Percentiles rank a stretch among this genome's conserved stretches.
Conservation (phyloP, 2,888 invertebrate genomes). For the Orthonevra nobilis region DNA sequence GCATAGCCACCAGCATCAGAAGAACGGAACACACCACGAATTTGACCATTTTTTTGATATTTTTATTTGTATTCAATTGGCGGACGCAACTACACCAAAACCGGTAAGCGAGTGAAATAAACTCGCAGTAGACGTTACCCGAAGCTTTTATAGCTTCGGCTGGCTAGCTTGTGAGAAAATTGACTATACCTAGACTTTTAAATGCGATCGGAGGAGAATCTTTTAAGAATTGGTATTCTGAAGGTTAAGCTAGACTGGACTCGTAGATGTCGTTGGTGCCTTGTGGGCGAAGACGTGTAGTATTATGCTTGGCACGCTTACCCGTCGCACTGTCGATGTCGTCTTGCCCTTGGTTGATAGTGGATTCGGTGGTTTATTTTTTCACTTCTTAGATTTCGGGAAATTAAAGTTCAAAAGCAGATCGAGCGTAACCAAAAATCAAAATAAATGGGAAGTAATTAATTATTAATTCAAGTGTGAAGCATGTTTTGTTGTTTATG, state of each 20-base stretch:
- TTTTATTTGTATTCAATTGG: conserved; percentile 5
- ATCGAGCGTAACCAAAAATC: neutral
- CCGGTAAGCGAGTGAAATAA: conserved; percentile 52
- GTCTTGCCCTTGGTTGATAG: conserved; percentile 3
- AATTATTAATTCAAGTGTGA: conserved; percentile 25
- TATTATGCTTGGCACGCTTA: conserved; percentile 24
- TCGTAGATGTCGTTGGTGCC: conserved; percentile 12
- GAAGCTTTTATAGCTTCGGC: conserved; percentile 57
- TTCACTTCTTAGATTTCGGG: neutral
- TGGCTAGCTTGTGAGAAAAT: conserved; percentile 1
- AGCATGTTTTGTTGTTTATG: conserved; percentile 3
- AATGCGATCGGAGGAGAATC: conserved; percentile 27
- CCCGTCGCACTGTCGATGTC: conserved; percentile 9
- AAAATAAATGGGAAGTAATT: conserved; percentile 8
- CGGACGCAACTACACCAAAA: conserved; percentile 40
- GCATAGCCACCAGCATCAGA: conserved; percentile 45
- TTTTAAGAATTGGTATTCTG: conserved; percentile 31
- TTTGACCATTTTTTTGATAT: too few species aligned
- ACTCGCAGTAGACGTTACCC: conserved; percentile 41
- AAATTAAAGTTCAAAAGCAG: conserved; percentile 8
- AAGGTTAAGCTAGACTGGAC: conserved; percentile 47
- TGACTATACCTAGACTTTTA: neutral
- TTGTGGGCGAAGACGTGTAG: conserved; percentile 8
- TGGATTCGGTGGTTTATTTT: conserved; percentile 1
- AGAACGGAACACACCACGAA: conserved; percentile 31